Base-by-base conservation (phyloP, 1,140 invertebrate genomes). In the Mylabris phalerata region DNA sequence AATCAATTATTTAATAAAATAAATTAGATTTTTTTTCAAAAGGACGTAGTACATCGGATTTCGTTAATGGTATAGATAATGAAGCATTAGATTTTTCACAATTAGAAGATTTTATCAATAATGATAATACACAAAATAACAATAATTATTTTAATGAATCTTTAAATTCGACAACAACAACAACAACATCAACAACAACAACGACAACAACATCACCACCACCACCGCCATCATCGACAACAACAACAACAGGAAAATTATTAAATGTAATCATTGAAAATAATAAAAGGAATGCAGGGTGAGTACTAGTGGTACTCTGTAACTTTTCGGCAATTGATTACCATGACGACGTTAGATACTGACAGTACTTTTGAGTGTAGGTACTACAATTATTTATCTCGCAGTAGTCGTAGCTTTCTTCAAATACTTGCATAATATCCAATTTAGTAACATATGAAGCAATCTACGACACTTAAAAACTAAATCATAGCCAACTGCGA, bases 11-110 rank as follows among this genome's bases (percentile, higher is more conserved):
- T 42, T 42, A 7, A 42, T 42, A n/a, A n/a, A 42, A n/a, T 42
- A 11, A 42, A 42, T 42, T n/a, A 27, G 25, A 27, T 25, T 44
- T 43, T 9, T 50, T 61, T 65, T 43, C 72, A 74, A 25, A 65
- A 82, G 81, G 77, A 64, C 78, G 84, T 19, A 19, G 19, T 68
- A 77, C 79, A 70, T 69, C 74, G 57, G 88, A 90, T 73, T 90
- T 88, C 71, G 82, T 87, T 59, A 84, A 85, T 63, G 86, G 85
- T 49, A 89, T 90, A 65, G 88, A 91, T 69, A 89, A 89, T 76
- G 87, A 89, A 66, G 84, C 84, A 4, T 71, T 89, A 60, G 88
- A 89, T 73, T 89, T 90, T 73, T 86, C 84, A 56, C 85, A 88
- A 70, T 67, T 89, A 69, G 86, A 90, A 69, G 85, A 88, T 67